phyloP scores from a whole-genome alignment of 2,113 vertebrate species.

The Sinocyclocheilus rhinocerous region DNA sequence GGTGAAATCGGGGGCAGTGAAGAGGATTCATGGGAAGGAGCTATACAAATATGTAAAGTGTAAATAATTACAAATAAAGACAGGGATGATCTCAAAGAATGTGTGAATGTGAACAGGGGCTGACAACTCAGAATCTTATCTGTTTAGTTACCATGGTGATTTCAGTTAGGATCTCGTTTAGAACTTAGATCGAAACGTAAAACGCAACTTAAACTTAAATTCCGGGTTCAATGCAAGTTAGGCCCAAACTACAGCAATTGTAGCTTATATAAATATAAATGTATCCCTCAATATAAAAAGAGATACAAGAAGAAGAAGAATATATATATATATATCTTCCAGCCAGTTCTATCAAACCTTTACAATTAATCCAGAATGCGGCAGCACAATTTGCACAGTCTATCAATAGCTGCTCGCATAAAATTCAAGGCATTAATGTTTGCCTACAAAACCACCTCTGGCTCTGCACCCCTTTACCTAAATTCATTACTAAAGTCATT shows the following conservation, averaged over 20 bases:
- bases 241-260: background rate
- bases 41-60: constrained; percentile 8
- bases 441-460: too few species aligned
- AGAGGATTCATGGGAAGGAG: constrained; percentile 58
- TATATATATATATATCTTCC: too few species aligned
- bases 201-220: background rate
- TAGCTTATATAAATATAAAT: background rate
- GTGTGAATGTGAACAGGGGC: background rate
- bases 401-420: too few species aligned
- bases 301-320: too few species aligned
- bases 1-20: constrained; percentile 75
- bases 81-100: background rate
- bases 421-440: too few species aligned
- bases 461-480: too few species aligned
- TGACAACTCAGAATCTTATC: background rate
- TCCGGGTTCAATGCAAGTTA: background rate
- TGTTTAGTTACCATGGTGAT: background rate
- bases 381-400: too few species aligned
- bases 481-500: too few species aligned
- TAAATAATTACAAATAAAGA: constrained; percentile 26
- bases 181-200: background rate
- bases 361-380: too few species aligned
- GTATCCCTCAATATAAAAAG: too few species aligned
- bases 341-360: too few species aligned
- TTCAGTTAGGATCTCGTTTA: background rate